phyloP scores from a whole-genome alignment of 2,797 vertebrate genomes.

The Neopelma chrysocephalum region DNA sequence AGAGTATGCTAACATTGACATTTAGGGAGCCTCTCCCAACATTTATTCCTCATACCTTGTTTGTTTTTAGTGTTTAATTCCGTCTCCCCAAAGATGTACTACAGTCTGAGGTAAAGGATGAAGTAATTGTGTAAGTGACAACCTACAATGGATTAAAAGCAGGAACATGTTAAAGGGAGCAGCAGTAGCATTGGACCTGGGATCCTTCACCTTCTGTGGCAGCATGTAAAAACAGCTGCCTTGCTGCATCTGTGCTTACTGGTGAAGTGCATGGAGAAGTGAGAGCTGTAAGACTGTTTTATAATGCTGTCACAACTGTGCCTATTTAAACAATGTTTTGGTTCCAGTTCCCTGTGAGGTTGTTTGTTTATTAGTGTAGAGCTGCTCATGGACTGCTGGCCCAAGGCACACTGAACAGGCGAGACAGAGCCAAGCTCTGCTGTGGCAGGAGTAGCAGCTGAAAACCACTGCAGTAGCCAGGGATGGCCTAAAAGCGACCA shows the following conservation, averaged over 20 bases:
- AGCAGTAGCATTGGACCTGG: background rate
- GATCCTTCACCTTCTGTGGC: background rate
- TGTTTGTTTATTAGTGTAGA: background rate
- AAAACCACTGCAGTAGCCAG: background rate
- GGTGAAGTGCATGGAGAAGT: background rate
- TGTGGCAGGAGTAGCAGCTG: background rate
- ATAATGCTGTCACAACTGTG: accelerated
- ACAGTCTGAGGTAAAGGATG: background rate
- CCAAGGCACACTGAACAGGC: background rate
- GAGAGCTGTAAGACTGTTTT: background rate
- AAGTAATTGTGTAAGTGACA: background rate
- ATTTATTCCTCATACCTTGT: background rate
- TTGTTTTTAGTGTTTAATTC: background rate
- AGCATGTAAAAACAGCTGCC: background rate
- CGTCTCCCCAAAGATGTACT: background rate
- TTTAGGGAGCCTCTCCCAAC: background rate
- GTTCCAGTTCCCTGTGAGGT: background rate
- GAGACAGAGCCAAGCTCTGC: background rate
- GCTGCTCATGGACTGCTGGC: background rate
- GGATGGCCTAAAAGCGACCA: background rate
- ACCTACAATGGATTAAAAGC: background rate
- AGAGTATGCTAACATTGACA: background rate
- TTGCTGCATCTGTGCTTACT: background rate
- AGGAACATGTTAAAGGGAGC: background rate
- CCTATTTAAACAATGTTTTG: background rate